Percentiles rank a stretch among this genome's conserved stretches.
Evolutionary conservation across 1,140 invertebrate genomes (phyloP).

Genomic region (Drosophila kohkoa): DNA sequence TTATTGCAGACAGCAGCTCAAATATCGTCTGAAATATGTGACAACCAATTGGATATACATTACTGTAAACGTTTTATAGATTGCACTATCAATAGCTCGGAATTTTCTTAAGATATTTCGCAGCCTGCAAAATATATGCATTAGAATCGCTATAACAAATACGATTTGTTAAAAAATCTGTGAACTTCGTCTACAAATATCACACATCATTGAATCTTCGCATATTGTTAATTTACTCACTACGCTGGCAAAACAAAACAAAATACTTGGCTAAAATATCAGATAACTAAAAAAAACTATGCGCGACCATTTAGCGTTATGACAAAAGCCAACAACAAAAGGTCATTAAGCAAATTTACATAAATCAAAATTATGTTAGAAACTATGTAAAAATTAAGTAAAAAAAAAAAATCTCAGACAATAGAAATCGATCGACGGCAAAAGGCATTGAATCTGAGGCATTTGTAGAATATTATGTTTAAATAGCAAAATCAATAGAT

Average conservation of each 20-base stretch:
- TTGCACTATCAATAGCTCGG: too few relatives aligned
- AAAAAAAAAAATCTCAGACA: conserved; percentile 18
- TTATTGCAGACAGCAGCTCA: neutral
- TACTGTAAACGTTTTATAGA: neutral
- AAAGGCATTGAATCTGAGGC: conserved; percentile 34
- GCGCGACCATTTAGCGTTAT: conserved; percentile 66
- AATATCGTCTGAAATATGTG: neutral
- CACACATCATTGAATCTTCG: conserved; percentile 18
- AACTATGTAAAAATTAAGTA: conserved; percentile 15
- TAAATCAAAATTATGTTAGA: conserved; percentile 64
- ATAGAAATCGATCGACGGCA: conserved; percentile 25
- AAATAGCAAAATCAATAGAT: conserved; percentile 57
- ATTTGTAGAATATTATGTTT: conserved; percentile 71
- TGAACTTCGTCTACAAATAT: conserved; percentile 4
- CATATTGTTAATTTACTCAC: conserved; percentile 20
- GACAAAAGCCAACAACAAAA: conserved; percentile 74
- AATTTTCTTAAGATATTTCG: neutral
- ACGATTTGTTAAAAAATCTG: neutral
- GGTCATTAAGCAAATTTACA: conserved; percentile 78
- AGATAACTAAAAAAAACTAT: conserved; percentile 51
- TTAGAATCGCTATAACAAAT: too few relatives aligned
- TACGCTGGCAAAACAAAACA: conserved; percentile 7
- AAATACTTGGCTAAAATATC: conserved; percentile 39
- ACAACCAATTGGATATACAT: neutral
- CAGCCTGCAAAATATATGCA: neutral